Conservation (phyloP, 1,140 invertebrate species). For the Glossosoma conforme region DNA sequence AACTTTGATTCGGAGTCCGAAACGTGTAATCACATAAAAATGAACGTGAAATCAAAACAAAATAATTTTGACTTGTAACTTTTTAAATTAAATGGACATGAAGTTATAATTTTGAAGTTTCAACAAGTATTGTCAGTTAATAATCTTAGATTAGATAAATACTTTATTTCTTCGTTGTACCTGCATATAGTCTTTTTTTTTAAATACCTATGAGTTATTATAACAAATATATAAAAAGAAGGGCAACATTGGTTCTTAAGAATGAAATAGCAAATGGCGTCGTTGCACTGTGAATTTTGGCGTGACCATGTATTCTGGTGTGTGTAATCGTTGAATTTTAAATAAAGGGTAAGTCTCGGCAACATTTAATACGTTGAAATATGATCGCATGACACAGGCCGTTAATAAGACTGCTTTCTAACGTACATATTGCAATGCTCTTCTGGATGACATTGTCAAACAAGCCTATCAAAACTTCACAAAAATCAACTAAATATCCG, state of each 20-base stretch:
- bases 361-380: conserved; percentile 11
- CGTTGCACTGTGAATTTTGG: conserved; percentile 11
- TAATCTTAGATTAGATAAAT: no score
- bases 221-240: no score
- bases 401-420: background rate
- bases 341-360: conserved; percentile 4
- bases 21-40: no score
- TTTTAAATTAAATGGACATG: no score
- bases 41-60: no score
- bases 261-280: conserved; percentile 21
- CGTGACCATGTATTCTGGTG: conserved; percentile 14
- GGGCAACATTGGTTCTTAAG: background rate
- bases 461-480: background rate
- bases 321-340: conserved; percentile 9
- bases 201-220: no score
- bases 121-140: no score
- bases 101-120: no score
- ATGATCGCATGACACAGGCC: background rate
- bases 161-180: no score
- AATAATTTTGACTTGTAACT: no score
- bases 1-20: no score
- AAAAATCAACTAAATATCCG: background rate
- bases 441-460: background rate
- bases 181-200: no score
- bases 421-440: conserved; percentile 1